Evolutionary conservation across 2,888 invertebrate species (phyloP).

Genomic region (Acanthosepion esculentum): DNA sequence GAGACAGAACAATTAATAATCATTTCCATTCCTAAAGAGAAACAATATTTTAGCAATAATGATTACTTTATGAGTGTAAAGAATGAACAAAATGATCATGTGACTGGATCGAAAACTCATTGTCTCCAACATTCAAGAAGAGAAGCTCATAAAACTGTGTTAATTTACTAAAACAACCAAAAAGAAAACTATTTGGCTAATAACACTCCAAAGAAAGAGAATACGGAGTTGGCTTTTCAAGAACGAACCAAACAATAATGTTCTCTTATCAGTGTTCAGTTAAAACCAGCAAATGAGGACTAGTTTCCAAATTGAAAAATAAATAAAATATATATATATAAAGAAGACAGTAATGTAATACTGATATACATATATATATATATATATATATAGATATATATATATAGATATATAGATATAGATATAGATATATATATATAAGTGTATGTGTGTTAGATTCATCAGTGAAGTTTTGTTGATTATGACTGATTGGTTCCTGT

Average conservation of each 20-base stretch:
- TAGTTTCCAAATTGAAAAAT: neutral
- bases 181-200: neutral
- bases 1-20: neutral
- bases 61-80: neutral
- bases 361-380: neutral
- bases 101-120: neutral
- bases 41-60: neutral
- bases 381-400: neutral
- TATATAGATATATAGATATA: neutral
- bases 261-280: slow-evolving; percentile 18
- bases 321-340: neutral
- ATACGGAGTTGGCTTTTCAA: neutral
- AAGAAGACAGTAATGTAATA: neutral
- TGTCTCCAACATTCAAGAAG: neutral
- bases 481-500: slow-evolving; percentile 8
- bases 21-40: neutral
- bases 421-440: neutral
- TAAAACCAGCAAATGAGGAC: slow-evolving; percentile 20
- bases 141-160: slow-evolving; percentile 4
- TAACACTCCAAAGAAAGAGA: neutral
- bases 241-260: neutral
- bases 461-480: neutral
- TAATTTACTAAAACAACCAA: neutral
- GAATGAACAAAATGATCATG: neutral
- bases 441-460: neutral